Evolutionary conservation across 2,113 vertebrate species (phyloP).

Genomic region (Microcebus griseorufus): DNA sequence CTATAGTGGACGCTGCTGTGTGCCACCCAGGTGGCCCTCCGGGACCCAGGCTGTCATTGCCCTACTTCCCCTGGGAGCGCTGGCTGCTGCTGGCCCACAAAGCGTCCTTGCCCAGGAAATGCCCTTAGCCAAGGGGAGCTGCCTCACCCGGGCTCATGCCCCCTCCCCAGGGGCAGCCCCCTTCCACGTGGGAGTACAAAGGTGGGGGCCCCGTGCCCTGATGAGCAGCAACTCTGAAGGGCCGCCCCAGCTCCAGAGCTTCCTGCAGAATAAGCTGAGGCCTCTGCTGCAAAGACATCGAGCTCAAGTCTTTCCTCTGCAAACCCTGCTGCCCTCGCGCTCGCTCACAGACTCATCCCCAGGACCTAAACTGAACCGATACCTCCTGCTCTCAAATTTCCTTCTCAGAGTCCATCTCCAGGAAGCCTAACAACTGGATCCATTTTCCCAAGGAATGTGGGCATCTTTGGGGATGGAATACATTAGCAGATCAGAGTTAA

Average conservation of each 20-base stretch:
- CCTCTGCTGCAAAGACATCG: not conserved
- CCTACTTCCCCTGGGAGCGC: not conserved
- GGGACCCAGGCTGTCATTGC: not conserved
- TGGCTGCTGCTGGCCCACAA: not conserved
- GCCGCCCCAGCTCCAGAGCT: not conserved
- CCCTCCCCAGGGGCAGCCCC: not conserved
- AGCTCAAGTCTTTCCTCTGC: not conserved
- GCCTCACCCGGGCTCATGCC: too few species aligned
- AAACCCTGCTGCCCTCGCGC: not conserved
- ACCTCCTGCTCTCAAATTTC: not conserved
- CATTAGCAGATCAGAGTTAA: not conserved
- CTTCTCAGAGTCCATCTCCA: not conserved
- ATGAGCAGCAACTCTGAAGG: not conserved
- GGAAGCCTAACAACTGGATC: not conserved
- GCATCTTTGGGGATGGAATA: not conserved
- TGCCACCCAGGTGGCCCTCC: not conserved
- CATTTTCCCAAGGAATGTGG: not conserved
- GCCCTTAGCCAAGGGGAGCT: not conserved
- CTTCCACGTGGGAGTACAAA: not conserved
- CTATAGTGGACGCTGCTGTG: accelerated
- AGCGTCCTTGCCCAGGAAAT: not conserved
- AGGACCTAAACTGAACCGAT: not conserved
- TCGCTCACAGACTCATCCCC: not conserved
- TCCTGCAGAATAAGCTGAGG: not conserved
- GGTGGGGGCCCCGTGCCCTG: not conserved